phyloP scores from a whole-genome alignment of 2,797 vertebrate genomes.

The Apodemus agrarius region DNA sequence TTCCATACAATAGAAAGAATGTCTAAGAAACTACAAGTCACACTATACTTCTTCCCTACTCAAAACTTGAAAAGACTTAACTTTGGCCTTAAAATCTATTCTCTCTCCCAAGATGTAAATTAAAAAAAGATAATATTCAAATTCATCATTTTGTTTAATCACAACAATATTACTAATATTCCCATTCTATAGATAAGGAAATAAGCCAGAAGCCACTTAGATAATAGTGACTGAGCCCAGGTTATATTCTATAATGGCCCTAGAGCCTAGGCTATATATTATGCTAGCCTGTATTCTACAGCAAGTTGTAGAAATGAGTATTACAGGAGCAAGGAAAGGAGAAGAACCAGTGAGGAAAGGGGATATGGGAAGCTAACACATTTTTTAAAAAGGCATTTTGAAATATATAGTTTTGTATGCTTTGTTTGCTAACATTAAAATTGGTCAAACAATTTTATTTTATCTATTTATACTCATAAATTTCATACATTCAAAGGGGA shows the following conservation, averaged over 20 bases:
- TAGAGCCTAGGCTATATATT: not conserved
- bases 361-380: too few species aligned
- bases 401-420: too few species aligned
- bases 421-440: too few species aligned
- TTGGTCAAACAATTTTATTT: not conserved
- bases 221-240: not conserved
- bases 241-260: not conserved
- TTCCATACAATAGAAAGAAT: not conserved
- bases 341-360: too few species aligned
- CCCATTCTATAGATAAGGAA: not conserved
- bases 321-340: too few species aligned
- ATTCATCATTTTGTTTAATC: not conserved
- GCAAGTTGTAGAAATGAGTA: too few species aligned
- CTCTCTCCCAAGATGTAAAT: not conserved
- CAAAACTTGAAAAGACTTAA: not conserved
- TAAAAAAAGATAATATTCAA: not conserved
- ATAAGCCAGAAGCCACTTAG: not conserved
- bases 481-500: conserved; percentile 1
- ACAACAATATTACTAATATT: not conserved
- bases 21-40: not conserved
- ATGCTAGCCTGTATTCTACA: too few species aligned
- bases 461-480: not conserved
- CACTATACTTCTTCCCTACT: not conserved
- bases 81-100: not conserved
- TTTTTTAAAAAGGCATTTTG: too few species aligned